Evolutionary conservation across 92 coral and sea anemone genomes (phyloP).

Genomic region (Epizoanthus stellaris): DNA sequence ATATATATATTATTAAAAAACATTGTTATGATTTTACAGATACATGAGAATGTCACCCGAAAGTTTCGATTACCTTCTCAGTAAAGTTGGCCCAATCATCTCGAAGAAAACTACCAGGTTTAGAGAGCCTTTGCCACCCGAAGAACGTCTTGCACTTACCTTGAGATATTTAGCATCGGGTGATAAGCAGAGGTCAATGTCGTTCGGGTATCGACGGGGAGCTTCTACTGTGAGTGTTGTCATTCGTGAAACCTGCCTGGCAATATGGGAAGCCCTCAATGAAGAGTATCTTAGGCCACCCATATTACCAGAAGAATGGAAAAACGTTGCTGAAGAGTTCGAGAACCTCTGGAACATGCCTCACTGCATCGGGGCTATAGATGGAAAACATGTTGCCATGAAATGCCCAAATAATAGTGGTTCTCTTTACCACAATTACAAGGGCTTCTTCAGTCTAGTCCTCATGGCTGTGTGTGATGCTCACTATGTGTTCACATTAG

Average conservation of each 20-base stretch:
- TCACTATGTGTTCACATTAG: constrained; percentile 60
- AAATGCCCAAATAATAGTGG: constrained; percentile 68
- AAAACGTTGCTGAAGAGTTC: constrained; percentile 63
- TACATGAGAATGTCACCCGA: constrained; percentile 69
- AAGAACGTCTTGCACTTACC: constrained; percentile 67
- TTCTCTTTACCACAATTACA: constrained; percentile 72
- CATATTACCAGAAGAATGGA: constrained; percentile 62
- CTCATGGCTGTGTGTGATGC: constrained; percentile 82
- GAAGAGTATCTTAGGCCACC: constrained; percentile 68
- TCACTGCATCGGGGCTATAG: constrained; percentile 76
- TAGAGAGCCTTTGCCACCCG: constrained; percentile 60
- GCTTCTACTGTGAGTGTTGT: constrained; percentile 60
- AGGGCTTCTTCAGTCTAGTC: constrained; percentile 67
- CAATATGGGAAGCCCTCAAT: constrained; percentile 68
- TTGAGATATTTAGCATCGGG: constrained; percentile 62
- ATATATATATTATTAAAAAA: constrained; percentile 3
- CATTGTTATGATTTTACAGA: constrained; percentile 41
- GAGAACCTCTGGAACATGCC: constrained; percentile 74
- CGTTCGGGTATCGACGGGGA: constrained; percentile 60
- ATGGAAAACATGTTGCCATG: constrained; percentile 73
- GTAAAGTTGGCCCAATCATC: constrained; percentile 63
- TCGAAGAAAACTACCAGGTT: constrained; percentile 50
- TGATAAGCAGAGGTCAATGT: constrained; percentile 60
- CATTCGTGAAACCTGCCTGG: constrained; percentile 62
- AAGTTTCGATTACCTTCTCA: constrained; percentile 54